Evolutionary conservation across 2,797 vertebrate species (phyloP).

Genomic region (Anas georgica): DNA sequence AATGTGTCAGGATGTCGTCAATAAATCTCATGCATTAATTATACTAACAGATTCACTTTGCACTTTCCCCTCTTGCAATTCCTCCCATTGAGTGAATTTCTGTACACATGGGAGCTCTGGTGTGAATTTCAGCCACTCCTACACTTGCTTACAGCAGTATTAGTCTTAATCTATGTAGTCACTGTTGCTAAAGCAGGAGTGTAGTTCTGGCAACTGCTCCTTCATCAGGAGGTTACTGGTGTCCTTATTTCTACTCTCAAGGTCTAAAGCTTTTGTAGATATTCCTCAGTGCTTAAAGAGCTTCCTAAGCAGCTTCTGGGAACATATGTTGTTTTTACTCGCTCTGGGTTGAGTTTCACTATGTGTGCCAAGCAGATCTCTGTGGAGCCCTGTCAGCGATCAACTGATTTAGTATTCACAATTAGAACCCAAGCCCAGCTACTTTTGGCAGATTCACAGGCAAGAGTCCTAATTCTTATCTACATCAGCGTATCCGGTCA

Average conservation of each 20-base stretch:
- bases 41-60: not conserved
- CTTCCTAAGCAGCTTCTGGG: constrained; percentile 64
- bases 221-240: not conserved
- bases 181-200: not conserved
- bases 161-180: constrained; percentile 6
- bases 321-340: constrained; percentile 67
- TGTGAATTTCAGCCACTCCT: not conserved
- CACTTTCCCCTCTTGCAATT: not conserved
- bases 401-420: not conserved
- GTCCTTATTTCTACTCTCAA: constrained; percentile 23
- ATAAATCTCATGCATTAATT: not conserved
- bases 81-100: not conserved
- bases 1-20: not conserved
- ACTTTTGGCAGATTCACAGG: not conserved
- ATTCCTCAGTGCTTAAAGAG: constrained; percentile 23
- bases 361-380: constrained; percentile 23
- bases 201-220: not conserved
- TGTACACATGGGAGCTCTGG: not conserved
- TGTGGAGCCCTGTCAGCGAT: not conserved
- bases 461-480: not conserved
- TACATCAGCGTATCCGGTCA: not conserved
- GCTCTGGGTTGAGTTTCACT: constrained; percentile 45
- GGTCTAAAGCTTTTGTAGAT: constrained; percentile 28
- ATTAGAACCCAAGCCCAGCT: constrained; percentile 6
- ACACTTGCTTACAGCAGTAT: constrained; percentile 1